These are phyloP conservation scores for Hormaphis cornu DNA, from an alignment of 1,140 invertebrate species.

Conservation along the genomic window DNA sequence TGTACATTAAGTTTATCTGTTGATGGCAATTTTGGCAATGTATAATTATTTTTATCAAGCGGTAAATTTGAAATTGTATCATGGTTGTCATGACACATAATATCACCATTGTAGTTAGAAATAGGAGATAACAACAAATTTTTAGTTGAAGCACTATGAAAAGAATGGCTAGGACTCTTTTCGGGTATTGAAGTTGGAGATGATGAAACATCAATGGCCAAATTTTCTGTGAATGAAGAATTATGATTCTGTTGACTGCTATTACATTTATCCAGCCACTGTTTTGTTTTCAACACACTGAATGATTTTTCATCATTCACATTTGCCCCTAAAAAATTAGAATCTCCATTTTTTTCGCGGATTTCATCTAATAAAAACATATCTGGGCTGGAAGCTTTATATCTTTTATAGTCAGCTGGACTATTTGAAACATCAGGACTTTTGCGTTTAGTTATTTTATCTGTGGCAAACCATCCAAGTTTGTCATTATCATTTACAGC, in stretches of 20 bases:
- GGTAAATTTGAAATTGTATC: not conserved
- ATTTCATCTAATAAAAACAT: constrained; percentile 7
- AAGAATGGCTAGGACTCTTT: not conserved
- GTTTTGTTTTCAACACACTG: not conserved
- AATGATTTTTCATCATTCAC: constrained; percentile 7
- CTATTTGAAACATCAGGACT: not conserved
- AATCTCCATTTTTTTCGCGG: too few relatives aligned
- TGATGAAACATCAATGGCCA: not conserved
- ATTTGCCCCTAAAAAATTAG: constrained; percentile 11
- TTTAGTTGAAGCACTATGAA: constrained; percentile 17
- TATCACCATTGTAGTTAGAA: not conserved
- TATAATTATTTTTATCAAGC: not conserved
- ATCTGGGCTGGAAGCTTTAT: constrained; percentile 13
- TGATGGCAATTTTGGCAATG: not conserved
- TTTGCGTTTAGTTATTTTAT: constrained; percentile 3
- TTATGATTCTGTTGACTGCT: not conserved
- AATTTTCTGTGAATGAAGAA: constrained; percentile 9
- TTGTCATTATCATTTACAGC: not conserved
- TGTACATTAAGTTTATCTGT: not conserved
- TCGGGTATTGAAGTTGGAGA: not conserved
- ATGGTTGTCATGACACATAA: not conserved
- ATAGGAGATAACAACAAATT: not conserved
- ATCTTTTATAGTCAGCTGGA: not conserved
- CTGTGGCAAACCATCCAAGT: not conserved
- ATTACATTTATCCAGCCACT: not conserved